Conservation (phyloP, 1,140 invertebrate species). For the Cylas formicarius region DNA sequence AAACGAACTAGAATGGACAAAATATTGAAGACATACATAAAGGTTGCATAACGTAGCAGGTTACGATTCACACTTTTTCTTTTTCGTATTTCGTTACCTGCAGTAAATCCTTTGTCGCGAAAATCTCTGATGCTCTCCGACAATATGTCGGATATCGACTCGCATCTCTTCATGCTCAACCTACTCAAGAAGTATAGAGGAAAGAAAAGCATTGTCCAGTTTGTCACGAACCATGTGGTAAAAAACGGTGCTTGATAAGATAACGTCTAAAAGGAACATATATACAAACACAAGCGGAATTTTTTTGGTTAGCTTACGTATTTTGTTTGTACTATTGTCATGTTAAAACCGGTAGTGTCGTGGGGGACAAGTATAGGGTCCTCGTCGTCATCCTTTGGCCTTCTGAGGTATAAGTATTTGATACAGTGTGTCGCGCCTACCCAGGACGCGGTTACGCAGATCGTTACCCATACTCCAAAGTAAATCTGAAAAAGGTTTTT, state of each 20-base stretch:
- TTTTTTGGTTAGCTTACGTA: constrained; percentile 35
- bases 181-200: constrained; percentile 76
- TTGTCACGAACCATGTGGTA: constrained; percentile 91
- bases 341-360: constrained; percentile 41
- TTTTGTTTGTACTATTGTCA: constrained; percentile 44
- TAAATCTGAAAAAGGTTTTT: constrained; percentile 81
- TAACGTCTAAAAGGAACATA: constrained; percentile 48
- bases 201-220: constrained; percentile 86
- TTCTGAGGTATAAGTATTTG: constrained; percentile 70
- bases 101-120: constrained; percentile 78
- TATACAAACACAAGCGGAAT: constrained; percentile 13
- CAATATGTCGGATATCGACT: constrained; percentile 65
- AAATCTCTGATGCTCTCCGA: constrained; percentile 74
- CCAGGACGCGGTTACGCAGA: constrained; percentile 79
- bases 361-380: constrained; percentile 41
- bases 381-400: constrained; percentile 40
- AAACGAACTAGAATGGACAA: constrained; percentile 59
- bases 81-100: constrained; percentile 63
- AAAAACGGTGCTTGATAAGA: constrained; percentile 85
- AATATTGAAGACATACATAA: not conserved
- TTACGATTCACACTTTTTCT: too few relatives aligned
- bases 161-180: constrained; percentile 62
- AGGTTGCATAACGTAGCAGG: too few relatives aligned
- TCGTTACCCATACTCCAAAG: constrained; percentile 76
- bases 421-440: constrained; percentile 82